Evolutionary conservation across 2,888 invertebrate genomes (phyloP).

Genomic region (Nomada hirtipes): DNA sequence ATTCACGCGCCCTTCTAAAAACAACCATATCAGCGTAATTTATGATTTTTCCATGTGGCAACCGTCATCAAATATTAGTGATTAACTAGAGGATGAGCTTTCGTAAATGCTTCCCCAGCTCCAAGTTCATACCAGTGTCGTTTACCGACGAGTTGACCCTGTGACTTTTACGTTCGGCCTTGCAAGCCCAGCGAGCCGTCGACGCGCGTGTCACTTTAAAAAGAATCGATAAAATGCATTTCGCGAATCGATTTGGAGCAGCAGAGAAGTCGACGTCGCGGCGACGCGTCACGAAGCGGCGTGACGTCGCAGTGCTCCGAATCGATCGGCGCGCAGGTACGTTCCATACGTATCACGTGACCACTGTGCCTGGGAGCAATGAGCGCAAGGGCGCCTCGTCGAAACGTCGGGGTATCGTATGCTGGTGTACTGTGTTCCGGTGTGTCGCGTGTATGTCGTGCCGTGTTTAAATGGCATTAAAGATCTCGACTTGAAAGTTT

Average conservation of each 20-base stretch:
- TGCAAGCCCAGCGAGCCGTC: background rate
- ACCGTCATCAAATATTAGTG: no score
- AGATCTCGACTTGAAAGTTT: no score
- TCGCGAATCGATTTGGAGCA: conserved; percentile 6
- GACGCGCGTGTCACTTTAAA: no score
- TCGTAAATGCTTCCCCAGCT: no score
- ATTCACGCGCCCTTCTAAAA: background rate
- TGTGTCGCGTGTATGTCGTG: background rate
- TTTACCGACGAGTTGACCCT: background rate
- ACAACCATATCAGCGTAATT: background rate
- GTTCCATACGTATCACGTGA: conserved; percentile 56
- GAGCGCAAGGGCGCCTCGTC: conserved; percentile 21
- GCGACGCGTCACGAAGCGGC: background rate
- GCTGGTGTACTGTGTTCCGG: background rate
- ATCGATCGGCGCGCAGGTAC: conserved; percentile 55
- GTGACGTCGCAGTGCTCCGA: conserved; percentile 39
- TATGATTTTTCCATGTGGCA: no score
- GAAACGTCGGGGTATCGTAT: conserved; percentile 10
- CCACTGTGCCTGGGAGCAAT: conserved; percentile 2
- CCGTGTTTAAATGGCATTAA: conserved; percentile 7
- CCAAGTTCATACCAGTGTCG: background rate
- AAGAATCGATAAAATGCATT: conserved; percentile 4
- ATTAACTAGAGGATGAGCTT: no score
- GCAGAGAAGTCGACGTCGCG: background rate
- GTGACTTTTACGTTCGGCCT: background rate